These are phyloP conservation scores for Tychaedon coryphoeus DNA, from an alignment of 2,113 vertebrate species.

Conservation along the genomic window DNA sequence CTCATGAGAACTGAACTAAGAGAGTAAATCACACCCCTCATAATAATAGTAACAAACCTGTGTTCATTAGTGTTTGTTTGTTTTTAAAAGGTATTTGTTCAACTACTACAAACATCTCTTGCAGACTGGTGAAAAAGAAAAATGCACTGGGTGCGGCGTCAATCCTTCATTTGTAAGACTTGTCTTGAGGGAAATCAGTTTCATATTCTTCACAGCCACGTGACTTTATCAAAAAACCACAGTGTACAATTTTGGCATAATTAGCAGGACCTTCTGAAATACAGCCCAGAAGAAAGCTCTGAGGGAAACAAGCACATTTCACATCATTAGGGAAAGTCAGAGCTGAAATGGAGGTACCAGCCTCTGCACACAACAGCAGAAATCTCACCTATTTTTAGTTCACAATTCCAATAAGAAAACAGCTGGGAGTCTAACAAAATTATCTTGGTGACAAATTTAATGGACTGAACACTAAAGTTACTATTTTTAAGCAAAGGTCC, in stretches of 20 bases:
- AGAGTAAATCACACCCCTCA: neutral
- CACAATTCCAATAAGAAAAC: conserved; percentile 51
- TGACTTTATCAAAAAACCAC: conserved; percentile 53
- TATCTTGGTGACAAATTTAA: conserved; percentile 60
- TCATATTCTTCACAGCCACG: neutral
- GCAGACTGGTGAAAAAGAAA: neutral
- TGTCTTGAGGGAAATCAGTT: conserved; percentile 45
- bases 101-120: conserved; percentile 1
- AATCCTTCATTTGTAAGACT: neutral
- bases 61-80: neutral
- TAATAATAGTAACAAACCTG: conserved; percentile 23
- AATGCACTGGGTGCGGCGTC: neutral
- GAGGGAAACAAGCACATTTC: conserved; percentile 15
- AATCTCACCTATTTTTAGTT: conserved; percentile 59
- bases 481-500: conserved; percentile 67
- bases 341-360: conserved; percentile 16
- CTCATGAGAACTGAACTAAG: neutral
- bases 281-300: neutral
- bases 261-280: conserved; percentile 48
- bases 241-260: neutral
- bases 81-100: conserved; percentile 13
- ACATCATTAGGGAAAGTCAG: neutral
- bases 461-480: conserved; percentile 57
- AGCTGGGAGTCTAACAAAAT: conserved; percentile 52
- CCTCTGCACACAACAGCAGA: neutral